These are phyloP conservation scores for Aphidius colemani DNA, from an alignment of 2,888 invertebrate species.

Conservation along the genomic window DNA sequence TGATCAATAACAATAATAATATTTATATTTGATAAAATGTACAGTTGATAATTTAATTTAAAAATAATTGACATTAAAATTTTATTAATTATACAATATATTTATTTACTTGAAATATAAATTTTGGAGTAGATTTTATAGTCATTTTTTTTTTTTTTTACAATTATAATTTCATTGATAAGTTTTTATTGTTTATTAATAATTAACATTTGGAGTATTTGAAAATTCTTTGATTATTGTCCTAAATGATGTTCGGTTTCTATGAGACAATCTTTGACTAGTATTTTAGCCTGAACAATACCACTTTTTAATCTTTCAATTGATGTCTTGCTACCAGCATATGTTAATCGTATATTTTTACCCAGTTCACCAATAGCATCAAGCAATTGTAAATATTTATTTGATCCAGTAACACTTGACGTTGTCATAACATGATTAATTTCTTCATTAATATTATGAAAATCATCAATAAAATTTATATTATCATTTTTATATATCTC, in stretches of 20 bases:
- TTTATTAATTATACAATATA: not conserved
- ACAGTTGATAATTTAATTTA: too few species aligned
- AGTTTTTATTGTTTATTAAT: not conserved
- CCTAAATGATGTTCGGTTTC: constrained; percentile 85
- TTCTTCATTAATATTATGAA: not conserved
- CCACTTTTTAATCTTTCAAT: constrained; percentile 91
- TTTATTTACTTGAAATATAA: not conserved
- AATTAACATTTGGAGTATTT: too few species aligned
- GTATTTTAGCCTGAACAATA: constrained; percentile 90
- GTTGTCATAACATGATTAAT: not conserved
- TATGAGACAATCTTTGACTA: constrained; percentile 92
- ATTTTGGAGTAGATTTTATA: not conserved
- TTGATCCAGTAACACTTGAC: constrained; percentile 64
- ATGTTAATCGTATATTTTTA: constrained; percentile 91
- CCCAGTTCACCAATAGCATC: constrained; percentile 95
- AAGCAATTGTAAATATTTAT: constrained; percentile 89
- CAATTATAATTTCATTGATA: not conserved
- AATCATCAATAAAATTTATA: not conserved
- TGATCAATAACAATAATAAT: too few species aligned
- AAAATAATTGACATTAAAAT: too few species aligned
- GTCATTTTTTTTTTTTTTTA: too few species aligned
- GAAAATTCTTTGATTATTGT: constrained; percentile 26
- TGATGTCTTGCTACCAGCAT: constrained; percentile 92
- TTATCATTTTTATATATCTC: constrained; percentile 5
- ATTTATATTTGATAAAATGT: too few species aligned